These are phyloP conservation scores for Albula goreensis DNA, from an alignment of 2,113 vertebrate species.

Conservation along the genomic window DNA sequence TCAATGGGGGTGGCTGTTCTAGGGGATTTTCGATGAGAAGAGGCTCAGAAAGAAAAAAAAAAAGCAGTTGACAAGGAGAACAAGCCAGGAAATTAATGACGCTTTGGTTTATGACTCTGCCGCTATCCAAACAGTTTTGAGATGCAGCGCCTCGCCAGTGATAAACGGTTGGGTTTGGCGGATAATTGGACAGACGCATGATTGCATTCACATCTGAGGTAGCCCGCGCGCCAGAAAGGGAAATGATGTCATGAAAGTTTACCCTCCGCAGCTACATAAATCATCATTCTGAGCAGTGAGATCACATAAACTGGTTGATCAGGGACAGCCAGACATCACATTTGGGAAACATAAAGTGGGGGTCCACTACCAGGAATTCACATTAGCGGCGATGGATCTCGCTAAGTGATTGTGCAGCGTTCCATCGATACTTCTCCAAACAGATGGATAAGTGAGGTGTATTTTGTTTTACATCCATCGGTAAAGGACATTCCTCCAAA, in stretches of 20 bases:
- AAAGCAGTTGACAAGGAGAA: constrained; percentile 61
- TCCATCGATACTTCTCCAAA: neutral
- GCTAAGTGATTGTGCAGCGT: constrained; percentile 47
- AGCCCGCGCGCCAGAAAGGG: constrained; percentile 54
- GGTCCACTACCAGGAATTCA: constrained; percentile 52
- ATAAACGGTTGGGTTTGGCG: constrained; percentile 43
- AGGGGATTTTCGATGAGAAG: constrained; percentile 49
- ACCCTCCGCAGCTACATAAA: constrained; percentile 60
- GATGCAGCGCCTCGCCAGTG: constrained; percentile 38
- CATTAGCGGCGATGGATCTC: constrained; percentile 46
- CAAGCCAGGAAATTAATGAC: constrained; percentile 56
- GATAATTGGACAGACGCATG: constrained; percentile 61
- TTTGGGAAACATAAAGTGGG: constrained; percentile 53
- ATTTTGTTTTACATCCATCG: neutral
- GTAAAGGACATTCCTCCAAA: constrained; percentile 16
- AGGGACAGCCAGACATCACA: constrained; percentile 51
- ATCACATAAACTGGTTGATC: constrained; percentile 58
- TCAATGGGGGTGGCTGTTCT: constrained; percentile 52
- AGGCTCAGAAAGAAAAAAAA: constrained; percentile 29
- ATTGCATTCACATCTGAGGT: constrained; percentile 69
- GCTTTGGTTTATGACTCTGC: constrained; percentile 45
- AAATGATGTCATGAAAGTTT: constrained; percentile 71
- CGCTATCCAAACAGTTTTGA: constrained; percentile 43
- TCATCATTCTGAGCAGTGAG: constrained; percentile 53
- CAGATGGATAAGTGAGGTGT: constrained; percentile 23